phyloP scores from a whole-genome alignment of 2,888 invertebrate species.

The Acleris sparsana region DNA sequence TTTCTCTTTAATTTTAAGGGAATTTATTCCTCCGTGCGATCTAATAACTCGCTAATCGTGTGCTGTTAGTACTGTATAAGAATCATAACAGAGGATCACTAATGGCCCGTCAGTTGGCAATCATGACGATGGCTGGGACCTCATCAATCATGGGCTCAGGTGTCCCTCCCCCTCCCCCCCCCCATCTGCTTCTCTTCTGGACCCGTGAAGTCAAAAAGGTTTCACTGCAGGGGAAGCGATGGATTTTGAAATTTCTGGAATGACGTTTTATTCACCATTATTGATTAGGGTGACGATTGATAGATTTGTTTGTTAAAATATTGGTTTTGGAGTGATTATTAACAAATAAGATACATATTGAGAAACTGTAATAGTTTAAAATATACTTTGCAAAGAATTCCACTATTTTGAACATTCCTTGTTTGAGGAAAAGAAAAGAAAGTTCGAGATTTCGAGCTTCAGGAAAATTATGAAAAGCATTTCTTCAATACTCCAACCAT shows the following conservation, averaged over 20 bases:
- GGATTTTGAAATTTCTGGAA: background rate
- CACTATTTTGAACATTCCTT: too few relatives aligned
- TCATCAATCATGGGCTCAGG: slow-evolving; percentile 82
- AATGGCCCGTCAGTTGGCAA: slow-evolving; percentile 64
- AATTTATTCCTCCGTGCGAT: too few relatives aligned
- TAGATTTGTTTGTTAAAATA: too few relatives aligned
- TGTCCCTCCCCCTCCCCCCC: slow-evolving; percentile 51
- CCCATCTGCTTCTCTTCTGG: slow-evolving; percentile 42
- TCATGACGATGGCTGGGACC: slow-evolving; percentile 68
- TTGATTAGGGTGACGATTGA: background rate
- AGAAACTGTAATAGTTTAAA: too few relatives aligned
- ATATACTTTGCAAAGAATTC: too few relatives aligned
- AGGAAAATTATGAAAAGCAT: too few relatives aligned
- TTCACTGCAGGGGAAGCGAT: background rate
- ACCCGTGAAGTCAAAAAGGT: slow-evolving; percentile 24
- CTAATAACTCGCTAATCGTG: background rate
- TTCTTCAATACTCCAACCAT: too few relatives aligned
- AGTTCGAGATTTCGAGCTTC: too few relatives aligned
- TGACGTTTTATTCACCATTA: background rate
- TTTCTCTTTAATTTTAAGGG: too few relatives aligned
- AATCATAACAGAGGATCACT: slow-evolving; percentile 42
- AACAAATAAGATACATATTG: too few relatives aligned
- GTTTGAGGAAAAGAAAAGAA: too few relatives aligned
- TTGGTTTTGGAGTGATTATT: too few relatives aligned
- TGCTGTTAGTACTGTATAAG: slow-evolving; percentile 12